Conservation (phyloP, 2,113 vertebrate genomes). For the Shinisaurus crocodilurus region DNA sequence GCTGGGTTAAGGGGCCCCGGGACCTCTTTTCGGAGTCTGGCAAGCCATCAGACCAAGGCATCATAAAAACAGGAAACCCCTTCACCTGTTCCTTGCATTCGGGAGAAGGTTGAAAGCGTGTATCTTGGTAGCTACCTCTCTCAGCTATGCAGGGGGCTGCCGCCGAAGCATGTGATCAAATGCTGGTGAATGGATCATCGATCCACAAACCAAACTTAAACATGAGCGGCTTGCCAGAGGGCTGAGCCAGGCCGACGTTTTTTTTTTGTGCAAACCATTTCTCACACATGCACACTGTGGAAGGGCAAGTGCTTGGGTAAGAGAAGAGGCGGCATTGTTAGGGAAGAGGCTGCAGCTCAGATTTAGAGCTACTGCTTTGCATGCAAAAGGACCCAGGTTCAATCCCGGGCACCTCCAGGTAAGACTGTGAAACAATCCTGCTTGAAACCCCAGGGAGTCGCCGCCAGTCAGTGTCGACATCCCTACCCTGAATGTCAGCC, state of each 20-base stretch:
- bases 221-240: not conserved
- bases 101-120: not conserved
- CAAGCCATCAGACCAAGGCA: not conserved
- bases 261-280: not conserved
- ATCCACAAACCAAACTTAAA: not conserved
- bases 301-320: not conserved
- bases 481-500: no score
- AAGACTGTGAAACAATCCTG: not conserved
- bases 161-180: not conserved
- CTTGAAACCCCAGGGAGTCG: not conserved
- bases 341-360: no score
- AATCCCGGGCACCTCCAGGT: not conserved
- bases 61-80: not conserved
- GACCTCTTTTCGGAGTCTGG: not conserved
- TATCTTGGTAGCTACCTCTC: not conserved
- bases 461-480: no score
- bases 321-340: not conserved
- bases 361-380: no score
- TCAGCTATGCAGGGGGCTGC: not conserved
- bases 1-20: not conserved
- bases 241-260: not conserved
- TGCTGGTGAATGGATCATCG: no score
- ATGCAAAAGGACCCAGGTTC: no score
- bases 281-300: not conserved
- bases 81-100: accelerated